Evolutionary conservation across 2,797 vertebrate species (phyloP), one percentile per base, ranked within the genome.

Genomic region (Coregonus ussuriensis): DNA sequence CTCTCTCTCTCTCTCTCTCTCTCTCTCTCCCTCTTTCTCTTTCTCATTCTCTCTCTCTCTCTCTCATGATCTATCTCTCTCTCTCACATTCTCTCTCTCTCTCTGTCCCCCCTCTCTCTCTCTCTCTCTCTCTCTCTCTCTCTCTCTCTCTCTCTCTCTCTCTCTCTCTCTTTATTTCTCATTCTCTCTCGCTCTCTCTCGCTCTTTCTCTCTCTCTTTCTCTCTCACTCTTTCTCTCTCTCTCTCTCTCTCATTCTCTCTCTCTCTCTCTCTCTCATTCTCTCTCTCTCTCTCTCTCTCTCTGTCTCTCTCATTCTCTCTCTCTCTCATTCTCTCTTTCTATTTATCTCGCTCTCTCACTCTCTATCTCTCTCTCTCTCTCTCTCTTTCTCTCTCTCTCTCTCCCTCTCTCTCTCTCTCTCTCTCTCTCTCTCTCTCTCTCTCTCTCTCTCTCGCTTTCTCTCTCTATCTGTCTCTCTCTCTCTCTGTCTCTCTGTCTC

Each of bases 41-140:
- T 21, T 21, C 21, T 21, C 21, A 21, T 21, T 21, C 76, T 85
- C 81, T 89, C 87, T 81, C 70, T 91, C 83, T 89, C 70, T 83
- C 21, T 21, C 21, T 21, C 21, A 21, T 21, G 21, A 21, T 21
- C 21, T 21, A 21, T 21, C 21, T 21, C 21, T 21, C 21, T 21
- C 21, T 21, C n/a, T 21, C 35, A 4, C 37, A 9, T n/a, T 47
- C 29, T 14, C 14, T 21, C 15, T 35, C 9, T 15, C 66, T 68
- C 31, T 52, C 16, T 70, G n/a, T n/a, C n/a, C n/a, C n/a, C n/a
- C n/a, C 74, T 63, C 15, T 25, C 68, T 53, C 31, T 66, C 7
- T 13, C 21, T 21, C 21, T 21, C 21, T 21, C 21, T 21, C 21
- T 21, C 21, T 21, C 21, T 21, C 21, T 21, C 21, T 21, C 21